Base-by-base conservation (phyloP, 2,888 invertebrate species). In the Diadromus collaris region DNA sequence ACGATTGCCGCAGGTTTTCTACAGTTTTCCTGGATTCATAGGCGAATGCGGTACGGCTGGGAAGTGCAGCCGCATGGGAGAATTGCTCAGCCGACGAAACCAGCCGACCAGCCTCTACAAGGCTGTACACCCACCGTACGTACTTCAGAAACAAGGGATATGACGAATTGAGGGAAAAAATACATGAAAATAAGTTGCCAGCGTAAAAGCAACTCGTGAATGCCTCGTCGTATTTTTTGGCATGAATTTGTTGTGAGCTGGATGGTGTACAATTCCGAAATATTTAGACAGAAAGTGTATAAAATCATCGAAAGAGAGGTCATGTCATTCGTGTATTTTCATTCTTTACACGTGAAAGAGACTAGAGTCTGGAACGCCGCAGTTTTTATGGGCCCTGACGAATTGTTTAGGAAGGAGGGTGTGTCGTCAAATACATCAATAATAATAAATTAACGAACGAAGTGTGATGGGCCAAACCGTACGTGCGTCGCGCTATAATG, bases 381-480 rank as follows among this genome's bases (percentile, higher is more conserved):
- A 21, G 10, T 24, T 24, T 51, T 21, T 2, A 51, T 4, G 21
- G 6, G 10, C 21, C 10, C 13, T 6, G 10, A 19, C 1, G 13
- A 21, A 51, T 10, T 48, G 48, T 21, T 44, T n/a, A 80, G 83
- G 80, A 78, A 80, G 80, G 73, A 79, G 76, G 79, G 67, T 82
- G 82, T 81, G 86, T 81, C 85, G 87, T 86, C 85, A 83, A 87
- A 86, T 85, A 86, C 5, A 86, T 83, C 85, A 87, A 86, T 87
- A 87, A 86, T 85, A 85, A 86, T 88, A 87, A 88, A 88, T 87
- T 87, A 81, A 76, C 81, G 82, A 83, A 86, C 85, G 84, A 76
- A 73, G 65, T 76, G 74, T 63, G 24, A 24, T 41, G 61, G 21
- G 51, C 61, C 38, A 44, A 44, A 63, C 63, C 78, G 74, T 71